Evolutionary conservation across 2,113 vertebrate species (phyloP).

Genomic region (Brachirus orientalis): DNA sequence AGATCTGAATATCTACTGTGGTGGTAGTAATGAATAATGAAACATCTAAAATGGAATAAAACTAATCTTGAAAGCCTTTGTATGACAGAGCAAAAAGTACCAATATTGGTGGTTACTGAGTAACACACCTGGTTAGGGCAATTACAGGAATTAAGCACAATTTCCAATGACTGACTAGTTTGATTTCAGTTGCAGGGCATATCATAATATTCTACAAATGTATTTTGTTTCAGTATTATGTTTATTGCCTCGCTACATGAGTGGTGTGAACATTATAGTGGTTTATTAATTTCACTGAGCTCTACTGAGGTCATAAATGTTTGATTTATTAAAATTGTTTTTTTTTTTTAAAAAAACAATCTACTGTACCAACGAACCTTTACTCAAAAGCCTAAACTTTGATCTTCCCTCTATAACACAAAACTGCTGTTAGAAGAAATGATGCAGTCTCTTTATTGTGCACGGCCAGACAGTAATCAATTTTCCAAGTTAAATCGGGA

Average conservation of each 20-base stretch:
- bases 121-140: background rate
- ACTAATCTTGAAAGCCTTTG: no score
- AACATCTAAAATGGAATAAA: background rate
- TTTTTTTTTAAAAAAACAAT: no score
- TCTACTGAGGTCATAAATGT: background rate
- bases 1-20: background rate
- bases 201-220: no score
- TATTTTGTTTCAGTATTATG: no score
- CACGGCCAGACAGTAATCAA: slow-evolving; percentile 8
- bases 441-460: slow-evolving; percentile 11
- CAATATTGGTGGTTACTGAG: background rate
- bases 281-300: background rate
- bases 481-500: slow-evolving; percentile 45
- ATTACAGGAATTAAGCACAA: background rate
- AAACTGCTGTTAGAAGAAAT: slow-evolving; percentile 19
- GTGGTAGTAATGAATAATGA: slow-evolving; percentile 18
- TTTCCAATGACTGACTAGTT: background rate
- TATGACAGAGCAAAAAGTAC: no score
- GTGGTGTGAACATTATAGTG: background rate
- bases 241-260: no score
- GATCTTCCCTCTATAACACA: slow-evolving; percentile 26
- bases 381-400: slow-evolving; percentile 22
- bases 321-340: no score
- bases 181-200: no score
- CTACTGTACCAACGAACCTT: slow-evolving; percentile 34